Conservation (phyloP, 2,113 vertebrate genomes). For the Nibea albiflora region DNA sequence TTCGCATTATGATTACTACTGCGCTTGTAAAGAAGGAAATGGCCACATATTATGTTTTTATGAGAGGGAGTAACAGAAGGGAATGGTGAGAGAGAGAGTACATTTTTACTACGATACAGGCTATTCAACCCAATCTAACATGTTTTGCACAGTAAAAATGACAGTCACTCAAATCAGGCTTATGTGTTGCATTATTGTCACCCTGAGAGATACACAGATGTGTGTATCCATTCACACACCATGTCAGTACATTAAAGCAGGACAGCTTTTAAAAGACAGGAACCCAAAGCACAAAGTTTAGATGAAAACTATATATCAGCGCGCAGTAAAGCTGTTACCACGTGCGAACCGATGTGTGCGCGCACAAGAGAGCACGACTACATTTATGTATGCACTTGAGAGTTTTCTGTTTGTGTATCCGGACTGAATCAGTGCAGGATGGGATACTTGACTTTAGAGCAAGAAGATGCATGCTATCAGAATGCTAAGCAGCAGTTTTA, state of each 20-base stretch:
- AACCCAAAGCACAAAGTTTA: conserved; percentile 37
- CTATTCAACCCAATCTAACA: conserved; percentile 40
- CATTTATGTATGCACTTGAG: conserved; percentile 15
- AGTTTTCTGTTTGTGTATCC: conserved; percentile 39
- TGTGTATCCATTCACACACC: background rate
- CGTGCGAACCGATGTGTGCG: background rate
- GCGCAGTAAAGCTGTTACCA: conserved; percentile 15
- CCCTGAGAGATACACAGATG: conserved; percentile 5
- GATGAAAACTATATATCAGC: conserved; percentile 59
- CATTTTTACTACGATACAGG: conserved; percentile 29
- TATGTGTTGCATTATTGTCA: conserved; percentile 31
- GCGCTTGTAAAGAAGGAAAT: conserved; percentile 57
- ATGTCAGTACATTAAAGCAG: conserved; percentile 35
- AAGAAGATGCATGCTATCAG: conserved; percentile 56
- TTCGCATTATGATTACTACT: conserved; percentile 60
- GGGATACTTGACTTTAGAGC: conserved; percentile 61
- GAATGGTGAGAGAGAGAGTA: background rate
- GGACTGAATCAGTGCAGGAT: conserved; percentile 26
- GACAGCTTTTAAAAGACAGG: conserved; percentile 21
- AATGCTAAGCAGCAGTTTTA: conserved; percentile 73
- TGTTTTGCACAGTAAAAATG: conserved; percentile 37
- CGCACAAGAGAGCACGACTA: background rate
- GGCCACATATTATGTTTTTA: conserved; percentile 43
- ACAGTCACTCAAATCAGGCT: conserved; percentile 47
- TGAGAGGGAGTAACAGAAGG: conserved; percentile 3